Conservation (phyloP, 2,113 vertebrate species). For the Protomyctophum bolini region DNA sequence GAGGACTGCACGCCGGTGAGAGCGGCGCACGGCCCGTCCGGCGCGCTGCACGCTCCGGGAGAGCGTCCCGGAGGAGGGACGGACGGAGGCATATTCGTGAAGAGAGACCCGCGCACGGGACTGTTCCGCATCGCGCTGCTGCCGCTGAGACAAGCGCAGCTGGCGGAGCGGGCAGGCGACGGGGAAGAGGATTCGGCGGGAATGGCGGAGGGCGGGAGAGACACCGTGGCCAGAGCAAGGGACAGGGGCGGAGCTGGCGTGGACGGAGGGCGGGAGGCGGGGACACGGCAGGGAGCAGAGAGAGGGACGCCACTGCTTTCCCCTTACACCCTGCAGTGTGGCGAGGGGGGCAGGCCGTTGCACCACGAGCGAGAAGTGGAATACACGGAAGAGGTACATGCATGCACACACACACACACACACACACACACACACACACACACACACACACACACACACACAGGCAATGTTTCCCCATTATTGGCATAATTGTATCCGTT, state of each 20-base stretch:
- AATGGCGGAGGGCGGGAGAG: background rate
- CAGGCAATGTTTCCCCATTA: no score
- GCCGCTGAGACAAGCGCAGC: background rate
- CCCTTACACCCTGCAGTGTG: conserved; percentile 26
- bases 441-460: no score
- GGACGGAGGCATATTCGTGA: conserved; percentile 7
- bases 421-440: no score
- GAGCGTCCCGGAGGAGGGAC: background rate
- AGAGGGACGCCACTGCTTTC: conserved; percentile 34
- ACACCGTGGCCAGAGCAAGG: conserved; percentile 1
- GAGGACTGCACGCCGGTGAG: no score
- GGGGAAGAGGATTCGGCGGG: background rate
- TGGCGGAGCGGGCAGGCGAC: background rate
- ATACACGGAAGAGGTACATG: background rate
- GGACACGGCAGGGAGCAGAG: background rate
- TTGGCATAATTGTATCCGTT: no score
- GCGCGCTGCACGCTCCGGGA: background rate
- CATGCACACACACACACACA: no score
- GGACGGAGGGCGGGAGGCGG: background rate
- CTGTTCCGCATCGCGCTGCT: conserved; percentile 1
- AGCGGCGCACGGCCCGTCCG: no score
- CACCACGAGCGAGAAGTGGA: background rate
- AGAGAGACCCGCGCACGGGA: background rate
- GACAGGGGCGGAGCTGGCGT: background rate
- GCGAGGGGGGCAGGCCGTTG: background rate